Evolutionary conservation across 2,888 invertebrate genomes (phyloP).

Genomic region (Ochropacha duplaris): DNA sequence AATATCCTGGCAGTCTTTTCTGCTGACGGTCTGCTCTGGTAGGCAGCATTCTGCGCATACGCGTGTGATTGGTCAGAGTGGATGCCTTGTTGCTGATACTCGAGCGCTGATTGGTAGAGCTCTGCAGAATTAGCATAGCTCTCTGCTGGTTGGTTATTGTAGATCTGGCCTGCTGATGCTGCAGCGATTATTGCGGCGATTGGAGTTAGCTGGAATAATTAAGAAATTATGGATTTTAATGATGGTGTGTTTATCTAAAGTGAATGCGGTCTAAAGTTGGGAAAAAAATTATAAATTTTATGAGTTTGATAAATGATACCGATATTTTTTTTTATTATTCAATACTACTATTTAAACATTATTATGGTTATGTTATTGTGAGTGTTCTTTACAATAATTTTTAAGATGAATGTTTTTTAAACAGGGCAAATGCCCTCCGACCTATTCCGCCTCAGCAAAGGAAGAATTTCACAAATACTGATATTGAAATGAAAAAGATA

Average conservation of each 20-base stretch:
- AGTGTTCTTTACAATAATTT: no score
- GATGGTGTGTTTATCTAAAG: no score
- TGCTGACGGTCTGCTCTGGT: constrained; percentile 26
- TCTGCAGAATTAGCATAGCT: constrained; percentile 48
- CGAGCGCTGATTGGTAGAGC: constrained; percentile 54
- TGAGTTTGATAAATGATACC: no score
- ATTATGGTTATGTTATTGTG: no score
- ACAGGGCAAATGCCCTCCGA: no score
- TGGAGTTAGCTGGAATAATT: constrained; percentile 48
- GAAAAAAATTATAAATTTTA: no score
- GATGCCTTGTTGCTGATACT: constrained; percentile 47
- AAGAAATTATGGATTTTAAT: not conserved
- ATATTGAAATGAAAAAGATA: not conserved
- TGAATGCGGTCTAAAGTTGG: no score
- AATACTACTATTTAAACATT: no score
- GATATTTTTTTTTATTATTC: no score
- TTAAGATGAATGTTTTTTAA: no score
- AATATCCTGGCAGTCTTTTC: constrained; percentile 60
- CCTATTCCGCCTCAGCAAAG: no score
- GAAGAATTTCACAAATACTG: not conserved
- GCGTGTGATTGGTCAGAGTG: constrained; percentile 50
- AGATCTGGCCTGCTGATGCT: constrained; percentile 56
- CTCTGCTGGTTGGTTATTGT: constrained; percentile 33
- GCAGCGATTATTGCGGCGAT: constrained; percentile 55
- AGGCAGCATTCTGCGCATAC: constrained; percentile 22